Evolutionary conservation across 2,797 vertebrate genomes (phyloP).

Genomic region (Hylomyscus alleni): DNA sequence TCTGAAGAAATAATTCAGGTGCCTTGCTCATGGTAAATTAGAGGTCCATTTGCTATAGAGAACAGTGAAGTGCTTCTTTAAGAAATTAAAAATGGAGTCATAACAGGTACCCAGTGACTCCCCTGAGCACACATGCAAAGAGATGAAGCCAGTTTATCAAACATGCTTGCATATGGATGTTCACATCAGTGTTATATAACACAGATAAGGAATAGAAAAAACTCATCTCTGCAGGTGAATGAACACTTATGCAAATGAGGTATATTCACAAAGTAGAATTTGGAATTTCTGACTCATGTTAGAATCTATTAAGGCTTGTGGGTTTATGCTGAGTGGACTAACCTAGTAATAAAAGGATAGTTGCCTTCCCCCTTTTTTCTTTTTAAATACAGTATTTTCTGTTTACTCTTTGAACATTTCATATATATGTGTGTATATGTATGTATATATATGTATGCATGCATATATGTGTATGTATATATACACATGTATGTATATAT

Average conservation of each 20-base stretch:
- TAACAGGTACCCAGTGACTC: background rate
- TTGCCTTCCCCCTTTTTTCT: background rate
- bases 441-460: background rate
- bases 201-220: background rate
- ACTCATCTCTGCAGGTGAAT: fast-evolving
- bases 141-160: background rate
- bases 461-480: no score
- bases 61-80: background rate
- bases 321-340: background rate
- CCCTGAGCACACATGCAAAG: background rate
- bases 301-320: background rate
- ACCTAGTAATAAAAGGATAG: background rate
- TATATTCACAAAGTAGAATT: background rate
- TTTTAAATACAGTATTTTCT: background rate
- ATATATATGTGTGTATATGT: background rate
- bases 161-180: background rate
- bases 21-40: no score
- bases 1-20: no score
- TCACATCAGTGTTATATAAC: background rate
- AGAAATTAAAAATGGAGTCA: background rate
- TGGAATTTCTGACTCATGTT: background rate
- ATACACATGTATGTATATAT: no score
- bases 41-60: background rate
- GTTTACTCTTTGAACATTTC: background rate
- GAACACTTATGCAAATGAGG: no score